Percentiles rank a stretch among this genome's conserved stretches.
These are phyloP conservation scores for Rhopalosiphum nymphaeae DNA, from an alignment of 2,888 invertebrate species.

Conservation along the genomic window DNA sequence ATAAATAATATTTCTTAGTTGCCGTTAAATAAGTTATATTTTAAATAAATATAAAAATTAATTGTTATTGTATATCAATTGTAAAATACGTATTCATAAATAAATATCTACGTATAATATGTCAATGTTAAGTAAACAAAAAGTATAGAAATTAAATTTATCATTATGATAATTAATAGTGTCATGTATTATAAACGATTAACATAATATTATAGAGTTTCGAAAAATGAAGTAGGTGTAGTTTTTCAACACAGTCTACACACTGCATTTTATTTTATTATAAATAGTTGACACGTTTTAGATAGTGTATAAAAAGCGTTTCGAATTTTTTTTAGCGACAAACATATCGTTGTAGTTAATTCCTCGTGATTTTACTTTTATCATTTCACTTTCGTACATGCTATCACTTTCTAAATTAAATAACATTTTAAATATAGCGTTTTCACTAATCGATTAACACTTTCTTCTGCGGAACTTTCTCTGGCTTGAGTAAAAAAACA, in stretches of 20 bases:
- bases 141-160: neutral
- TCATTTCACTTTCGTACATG: constrained; percentile 64
- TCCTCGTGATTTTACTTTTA: constrained; percentile 63
- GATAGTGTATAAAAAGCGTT: constrained; percentile 45
- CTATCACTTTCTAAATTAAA: constrained; percentile 65
- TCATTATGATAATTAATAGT: neutral
- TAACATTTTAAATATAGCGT: constrained; percentile 63
- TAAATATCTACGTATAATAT: neutral
- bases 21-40: neutral
- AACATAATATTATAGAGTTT: neutral
- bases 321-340: constrained; percentile 52
- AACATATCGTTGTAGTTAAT: constrained; percentile 50
- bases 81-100: neutral
- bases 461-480: constrained; percentile 65
- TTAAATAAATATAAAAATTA: neutral
- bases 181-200: neutral
- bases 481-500: constrained; percentile 60
- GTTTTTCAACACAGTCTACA: neutral
- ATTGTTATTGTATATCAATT: neutral
- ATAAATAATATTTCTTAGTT: neutral
- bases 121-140: neutral
- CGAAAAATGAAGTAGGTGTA: neutral
- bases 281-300: constrained; percentile 48
- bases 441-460: constrained; percentile 65
- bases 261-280: neutral